Percentiles rank a stretch among this genome's conserved stretches.
These are phyloP conservation scores for Heloderma charlesbogerti DNA, from an alignment of 2,113 vertebrate genomes.

Conservation along the genomic window DNA sequence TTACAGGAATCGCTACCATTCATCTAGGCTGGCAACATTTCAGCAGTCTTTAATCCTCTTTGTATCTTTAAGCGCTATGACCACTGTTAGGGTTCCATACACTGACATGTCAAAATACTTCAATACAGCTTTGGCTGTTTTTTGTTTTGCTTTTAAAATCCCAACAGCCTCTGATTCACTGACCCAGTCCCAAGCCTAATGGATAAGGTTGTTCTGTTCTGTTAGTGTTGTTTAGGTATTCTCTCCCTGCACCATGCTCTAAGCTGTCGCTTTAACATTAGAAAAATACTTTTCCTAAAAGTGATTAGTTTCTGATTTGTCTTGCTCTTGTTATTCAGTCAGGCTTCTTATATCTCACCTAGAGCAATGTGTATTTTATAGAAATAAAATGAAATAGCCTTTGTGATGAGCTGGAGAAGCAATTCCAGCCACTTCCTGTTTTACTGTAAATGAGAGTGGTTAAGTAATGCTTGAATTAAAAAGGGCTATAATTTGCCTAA, in stretches of 20 bases:
- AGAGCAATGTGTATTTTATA: conserved; percentile 44
- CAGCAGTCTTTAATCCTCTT: conserved; percentile 70
- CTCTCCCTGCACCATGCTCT: neutral
- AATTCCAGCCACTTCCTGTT: neutral
- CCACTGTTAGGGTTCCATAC: conserved; percentile 54
- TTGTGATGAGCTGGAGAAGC: conserved; percentile 57
- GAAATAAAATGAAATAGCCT: conserved; percentile 55
- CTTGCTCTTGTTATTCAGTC: neutral
- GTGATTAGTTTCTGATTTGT: conserved; percentile 46
- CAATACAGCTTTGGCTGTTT: conserved; percentile 39
- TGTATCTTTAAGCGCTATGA: conserved; percentile 58
- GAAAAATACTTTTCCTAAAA: conserved; percentile 23
- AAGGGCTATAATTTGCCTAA: neutral
- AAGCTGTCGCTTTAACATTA: neutral
- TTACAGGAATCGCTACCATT: conserved; percentile 40
- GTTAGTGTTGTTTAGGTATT: conserved; percentile 8
- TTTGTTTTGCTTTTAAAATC: conserved; percentile 30
- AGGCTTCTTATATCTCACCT: conserved; percentile 41
- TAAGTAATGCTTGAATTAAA: neutral
- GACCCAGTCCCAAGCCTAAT: conserved; percentile 18
- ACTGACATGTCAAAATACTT: conserved; percentile 52
- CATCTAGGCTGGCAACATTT: conserved; percentile 61
- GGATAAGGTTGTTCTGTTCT: neutral
- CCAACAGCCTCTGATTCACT: conserved; percentile 44
- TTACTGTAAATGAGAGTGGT: neutral